Conservation (phyloP, 2,888 invertebrate genomes). For the Campoplex capitator region DNA sequence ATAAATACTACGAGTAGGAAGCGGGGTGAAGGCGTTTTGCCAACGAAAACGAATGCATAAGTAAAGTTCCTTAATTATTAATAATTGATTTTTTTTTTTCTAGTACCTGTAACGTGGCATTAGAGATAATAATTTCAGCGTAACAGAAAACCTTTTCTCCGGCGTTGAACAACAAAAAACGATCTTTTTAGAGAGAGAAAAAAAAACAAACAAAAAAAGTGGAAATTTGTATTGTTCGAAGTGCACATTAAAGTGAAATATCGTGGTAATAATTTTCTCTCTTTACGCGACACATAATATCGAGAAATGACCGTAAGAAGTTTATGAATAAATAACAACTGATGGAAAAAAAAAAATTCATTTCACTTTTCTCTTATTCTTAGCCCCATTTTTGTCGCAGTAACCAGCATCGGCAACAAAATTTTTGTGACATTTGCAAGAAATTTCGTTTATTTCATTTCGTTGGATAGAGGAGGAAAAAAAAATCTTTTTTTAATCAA, state of each 20-base stretch:
- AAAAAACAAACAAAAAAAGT: not conserved
- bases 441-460: too few relatives aligned
- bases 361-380: not conserved
- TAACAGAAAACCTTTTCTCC: not conserved
- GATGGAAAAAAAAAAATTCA: not conserved
- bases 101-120: not conserved
- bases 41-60: not conserved
- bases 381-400: not conserved
- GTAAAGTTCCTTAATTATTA: not conserved
- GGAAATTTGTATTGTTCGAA: not conserved
- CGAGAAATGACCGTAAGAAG: not conserved
- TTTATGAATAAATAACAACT: not conserved
- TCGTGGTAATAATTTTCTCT: too few relatives aligned
- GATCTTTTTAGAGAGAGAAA: not conserved
- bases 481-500: too few relatives aligned
- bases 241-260: not conserved
- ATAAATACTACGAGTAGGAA: conserved; percentile 10
- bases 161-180: not conserved
- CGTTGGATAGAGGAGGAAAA: too few relatives aligned
- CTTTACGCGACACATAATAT: not conserved
- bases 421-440: too few relatives aligned
- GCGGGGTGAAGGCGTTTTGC: not conserved
- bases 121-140: not conserved
- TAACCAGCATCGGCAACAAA: too few relatives aligned
- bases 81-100: not conserved